phyloP scores from a whole-genome alignment of 2,888 invertebrate species.

The Eupithecia abbreviata region DNA sequence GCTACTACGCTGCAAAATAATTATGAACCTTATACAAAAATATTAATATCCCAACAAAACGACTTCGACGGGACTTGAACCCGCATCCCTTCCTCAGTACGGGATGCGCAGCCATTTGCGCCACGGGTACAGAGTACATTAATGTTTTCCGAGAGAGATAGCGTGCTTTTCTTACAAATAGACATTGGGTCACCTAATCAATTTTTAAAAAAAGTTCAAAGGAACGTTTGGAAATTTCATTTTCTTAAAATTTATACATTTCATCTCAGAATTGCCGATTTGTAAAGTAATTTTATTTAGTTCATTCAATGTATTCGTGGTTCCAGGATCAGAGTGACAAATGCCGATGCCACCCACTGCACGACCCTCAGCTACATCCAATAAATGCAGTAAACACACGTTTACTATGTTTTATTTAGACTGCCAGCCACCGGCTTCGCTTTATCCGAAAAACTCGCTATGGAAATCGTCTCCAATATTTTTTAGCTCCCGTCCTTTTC shows the following conservation, averaged over 20 bases:
- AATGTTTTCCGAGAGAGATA: no score
- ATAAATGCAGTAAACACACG: slow-evolving; percentile 71
- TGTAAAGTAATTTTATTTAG: background rate
- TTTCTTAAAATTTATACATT: background rate
- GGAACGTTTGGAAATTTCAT: background rate
- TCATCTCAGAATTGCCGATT: background rate
- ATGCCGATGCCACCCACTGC: slow-evolving; percentile 79
- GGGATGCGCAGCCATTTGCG: no score
- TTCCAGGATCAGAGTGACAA: slow-evolving; percentile 67
- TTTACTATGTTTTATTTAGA: slow-evolving; percentile 46
- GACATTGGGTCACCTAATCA: no score
- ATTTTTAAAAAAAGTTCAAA: no score
- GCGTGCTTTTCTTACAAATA: no score
- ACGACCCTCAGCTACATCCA: slow-evolving; percentile 63
- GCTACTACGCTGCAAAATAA: no score
- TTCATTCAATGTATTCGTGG: slow-evolving; percentile 28
- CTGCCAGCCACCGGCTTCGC: slow-evolving; percentile 5
- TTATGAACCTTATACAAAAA: no score
- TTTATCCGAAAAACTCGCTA: slow-evolving; percentile 22
- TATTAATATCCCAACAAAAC: no score
- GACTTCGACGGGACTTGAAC: no score
- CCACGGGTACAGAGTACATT: no score
- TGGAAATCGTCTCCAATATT: slow-evolving; percentile 10
- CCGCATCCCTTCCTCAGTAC: no score
- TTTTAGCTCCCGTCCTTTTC: background rate